Evolutionary conservation across 1,140 invertebrate genomes (phyloP).

Genomic region (Eueides isabella): DNA sequence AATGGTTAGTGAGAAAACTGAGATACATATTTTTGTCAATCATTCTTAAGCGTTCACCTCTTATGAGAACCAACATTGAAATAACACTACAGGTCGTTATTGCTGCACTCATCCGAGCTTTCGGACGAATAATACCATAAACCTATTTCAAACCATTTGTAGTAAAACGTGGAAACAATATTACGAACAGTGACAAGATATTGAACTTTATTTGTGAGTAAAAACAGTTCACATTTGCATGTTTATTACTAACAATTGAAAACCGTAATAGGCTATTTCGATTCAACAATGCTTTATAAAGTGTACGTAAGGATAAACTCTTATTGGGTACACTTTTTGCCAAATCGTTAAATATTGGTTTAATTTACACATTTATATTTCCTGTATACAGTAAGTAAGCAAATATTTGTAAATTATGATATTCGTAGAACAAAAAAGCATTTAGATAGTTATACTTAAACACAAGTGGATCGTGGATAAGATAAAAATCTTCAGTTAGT

Average conservation of each 20-base stretch:
- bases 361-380: conserved; percentile 12
- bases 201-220: not conserved
- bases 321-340: conserved; percentile 7
- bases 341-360: not conserved
- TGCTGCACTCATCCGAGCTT: conserved; percentile 41
- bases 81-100: conserved; percentile 59
- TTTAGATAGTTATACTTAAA: not conserved
- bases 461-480: not conserved
- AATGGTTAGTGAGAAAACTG: not conserved
- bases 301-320: conserved; percentile 7
- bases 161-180: conserved; percentile 8
- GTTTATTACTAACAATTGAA: not conserved
- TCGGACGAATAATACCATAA: conserved; percentile 28
- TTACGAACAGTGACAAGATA: not conserved
- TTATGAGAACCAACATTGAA: conserved; percentile 52
- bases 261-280: conserved; percentile 10
- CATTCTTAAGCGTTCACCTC: conserved; percentile 1
- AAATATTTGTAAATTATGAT: conserved; percentile 43
- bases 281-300: conserved; percentile 3
- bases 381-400: conserved; percentile 35
- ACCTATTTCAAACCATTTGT: conserved; percentile 18
- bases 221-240: not conserved
- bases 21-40: not conserved
- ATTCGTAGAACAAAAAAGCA: not conserved
- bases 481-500: conserved; percentile 2